These are phyloP conservation scores for Endomychus coccineus DNA, from an alignment of 2,888 invertebrate species.

Conservation along the genomic window DNA sequence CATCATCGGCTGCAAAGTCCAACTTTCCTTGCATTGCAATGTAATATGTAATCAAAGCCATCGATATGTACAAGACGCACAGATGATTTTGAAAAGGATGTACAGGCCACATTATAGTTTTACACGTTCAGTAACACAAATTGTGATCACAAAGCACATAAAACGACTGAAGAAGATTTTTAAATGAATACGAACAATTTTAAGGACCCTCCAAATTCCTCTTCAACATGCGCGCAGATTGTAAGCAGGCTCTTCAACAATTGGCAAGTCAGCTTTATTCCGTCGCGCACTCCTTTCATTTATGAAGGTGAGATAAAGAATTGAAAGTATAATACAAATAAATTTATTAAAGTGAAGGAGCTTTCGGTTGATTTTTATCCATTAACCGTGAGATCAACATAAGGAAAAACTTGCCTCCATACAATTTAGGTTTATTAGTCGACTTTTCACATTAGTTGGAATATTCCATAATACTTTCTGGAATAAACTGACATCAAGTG, in stretches of 20 bases:
- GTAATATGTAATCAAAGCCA: conserved; percentile 28
- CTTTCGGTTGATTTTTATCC: too few species aligned
- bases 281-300: not conserved
- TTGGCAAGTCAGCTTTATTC: conserved; percentile 33
- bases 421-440: too few species aligned
- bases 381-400: too few species aligned
- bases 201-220: conserved; percentile 22
- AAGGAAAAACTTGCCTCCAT: too few species aligned
- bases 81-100: conserved; percentile 30
- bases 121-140: conserved; percentile 17
- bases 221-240: conserved; percentile 34
- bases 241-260: conserved; percentile 27
- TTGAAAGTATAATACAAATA: too few species aligned
- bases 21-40: conserved; percentile 16
- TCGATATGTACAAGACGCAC: conserved; percentile 30
- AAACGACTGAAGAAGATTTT: not conserved
- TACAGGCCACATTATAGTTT: conserved; percentile 14
- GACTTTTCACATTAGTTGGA: too few species aligned
- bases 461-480: too few species aligned
- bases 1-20: too few species aligned
- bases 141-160: too few species aligned
- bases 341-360: too few species aligned
- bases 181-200: conserved; percentile 17
- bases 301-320: too few species aligned
- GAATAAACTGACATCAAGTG: too few species aligned